Base-by-base conservation (phyloP, 2,797 vertebrate genomes). In the Tragelaphus oryx region DNA sequence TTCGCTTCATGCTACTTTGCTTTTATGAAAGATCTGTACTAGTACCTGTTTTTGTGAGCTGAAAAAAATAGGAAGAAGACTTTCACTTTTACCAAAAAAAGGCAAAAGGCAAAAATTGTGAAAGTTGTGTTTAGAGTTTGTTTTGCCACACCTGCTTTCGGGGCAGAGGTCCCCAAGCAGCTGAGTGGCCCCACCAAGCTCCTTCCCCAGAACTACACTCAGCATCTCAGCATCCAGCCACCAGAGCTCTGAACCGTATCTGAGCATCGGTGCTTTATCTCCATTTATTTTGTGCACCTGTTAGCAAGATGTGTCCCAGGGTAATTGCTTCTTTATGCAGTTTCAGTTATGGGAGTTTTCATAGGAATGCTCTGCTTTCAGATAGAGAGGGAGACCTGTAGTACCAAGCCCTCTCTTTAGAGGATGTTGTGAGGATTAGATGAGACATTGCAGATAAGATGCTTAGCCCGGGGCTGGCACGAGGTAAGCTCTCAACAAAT, bases 371-470 rank as follows among this genome's bases (percentile, higher is more conserved):
- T 80, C n/a, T 80, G 78, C 20, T 26, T 37, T 80, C 13, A n/a
- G 50, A 37, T 16, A 37, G 50, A 3, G 12, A 20, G 50, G n/a
- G n/a, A 54, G 22, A 37, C 78, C 78, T 54, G 20, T 80, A 37
- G 76, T 13, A 24, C n/a, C 28, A 41, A 17, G 16, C 8, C 55
- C 30, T 71, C 20, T 5, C 30, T n/a, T n/a, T 37, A 46, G 52
- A 28, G 59, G n/a, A 17, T 30, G 8, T 10, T 41, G 26, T 26
- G 83, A 65, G 41, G 62, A 6, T 13, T 20, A n/a, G 9, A 48
- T 8, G 74, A 62, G 30, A n/a, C 8, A 1, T 6, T 1, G 13
- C 22, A 0, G 8, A 2, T 10, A 37, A 28, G 37, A 44, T 26
- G 14, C 44, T 71, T 8, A 9, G 41, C 17, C 11, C 4, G 1